These are phyloP conservation scores for Callipepla squamata DNA, from an alignment of 2,113 vertebrate genomes.

Conservation along the genomic window DNA sequence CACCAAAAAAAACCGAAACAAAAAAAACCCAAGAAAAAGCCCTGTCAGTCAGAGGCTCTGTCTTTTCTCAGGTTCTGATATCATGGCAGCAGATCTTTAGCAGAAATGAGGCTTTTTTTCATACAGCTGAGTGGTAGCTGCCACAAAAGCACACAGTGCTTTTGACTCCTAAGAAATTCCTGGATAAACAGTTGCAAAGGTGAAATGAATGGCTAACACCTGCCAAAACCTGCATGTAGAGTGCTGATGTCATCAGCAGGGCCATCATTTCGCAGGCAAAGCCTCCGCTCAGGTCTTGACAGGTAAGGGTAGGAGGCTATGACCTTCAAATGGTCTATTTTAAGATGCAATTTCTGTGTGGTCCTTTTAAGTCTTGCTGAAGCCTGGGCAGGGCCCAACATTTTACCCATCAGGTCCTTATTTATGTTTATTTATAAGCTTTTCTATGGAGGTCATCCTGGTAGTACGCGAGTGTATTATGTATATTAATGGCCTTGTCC, in stretches of 20 bases:
- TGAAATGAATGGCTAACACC: slow-evolving; percentile 61
- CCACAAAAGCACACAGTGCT: slow-evolving; percentile 50
- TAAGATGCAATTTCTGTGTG: slow-evolving; percentile 66
- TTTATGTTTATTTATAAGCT: slow-evolving; percentile 76
- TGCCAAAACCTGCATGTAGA: slow-evolving; percentile 67
- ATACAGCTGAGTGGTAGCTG: slow-evolving; percentile 52
- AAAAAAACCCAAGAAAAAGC: slow-evolving; percentile 35
- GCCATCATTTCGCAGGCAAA: slow-evolving; percentile 63
- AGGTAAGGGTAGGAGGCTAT: slow-evolving; percentile 60
- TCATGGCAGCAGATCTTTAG: slow-evolving; percentile 39
- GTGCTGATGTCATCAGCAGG: slow-evolving; percentile 71
- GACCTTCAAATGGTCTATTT: slow-evolving; percentile 70
- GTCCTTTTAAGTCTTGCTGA: slow-evolving; percentile 61
- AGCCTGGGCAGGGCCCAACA: slow-evolving; percentile 56
- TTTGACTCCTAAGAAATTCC: slow-evolving; percentile 72
- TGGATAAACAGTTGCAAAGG: slow-evolving; percentile 73
- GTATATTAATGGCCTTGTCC: slow-evolving; percentile 69
- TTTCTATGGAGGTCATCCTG: slow-evolving; percentile 44
- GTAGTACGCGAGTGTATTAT: slow-evolving; percentile 42
- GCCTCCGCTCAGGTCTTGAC: slow-evolving; percentile 53
- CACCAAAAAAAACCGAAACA: not conserved
- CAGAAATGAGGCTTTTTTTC: slow-evolving; percentile 40
- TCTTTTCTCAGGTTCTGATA: slow-evolving; percentile 53
- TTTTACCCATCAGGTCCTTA: slow-evolving; percentile 57
- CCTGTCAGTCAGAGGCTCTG: slow-evolving; percentile 50